Evolutionary conservation across 2,797 vertebrate species (phyloP), one percentile per base, ranked within the genome.

Genomic region (Chelmon rostratus): DNA sequence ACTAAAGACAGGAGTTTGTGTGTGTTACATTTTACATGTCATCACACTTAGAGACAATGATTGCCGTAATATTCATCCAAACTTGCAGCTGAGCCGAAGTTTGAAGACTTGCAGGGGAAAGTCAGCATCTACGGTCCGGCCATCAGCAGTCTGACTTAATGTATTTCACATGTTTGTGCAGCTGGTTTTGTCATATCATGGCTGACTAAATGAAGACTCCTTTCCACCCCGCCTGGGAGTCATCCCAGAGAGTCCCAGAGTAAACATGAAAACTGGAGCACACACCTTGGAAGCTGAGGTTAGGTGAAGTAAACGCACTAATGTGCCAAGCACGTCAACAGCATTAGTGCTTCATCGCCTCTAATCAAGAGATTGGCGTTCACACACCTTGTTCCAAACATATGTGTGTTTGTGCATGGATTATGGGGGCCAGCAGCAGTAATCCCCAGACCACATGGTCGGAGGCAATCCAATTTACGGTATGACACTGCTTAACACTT

Each of bases 381-480:
- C 68, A 85, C 49, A 86, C 84, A 91, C 79, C 72, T 83, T 83
- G 76, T 73, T 87, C 76, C 81, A 88, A 66, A 68, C 73, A 25
- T 78, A 31, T 76, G 71, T 67, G 35, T 73, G 62, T 66, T 37
- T 79, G 61, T 78, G 73, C 61, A 70, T 81, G 87, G 90, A 90
- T 94, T 92, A 91, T 78, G 73, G 80, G 81, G 85, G 78, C 73
- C 64, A 61, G 80, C 9, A 7, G 25, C 35, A 50, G 61, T 93
- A 92, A 93, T 94, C 90, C 81, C 31, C 12, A 35, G 74, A 89
- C 86, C 91, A 91, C 90, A 91, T 91, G 89, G 18, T 86, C 82
- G 85, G 69, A 89, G 76, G 40, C 68, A 93, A 93, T 93, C 91
- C 91, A 88, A 91, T 93, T 92, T 91, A 90, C 86, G 71, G 79